Conservation (phyloP, 2,113 vertebrate species). For the Elanus axillaris region DNA sequence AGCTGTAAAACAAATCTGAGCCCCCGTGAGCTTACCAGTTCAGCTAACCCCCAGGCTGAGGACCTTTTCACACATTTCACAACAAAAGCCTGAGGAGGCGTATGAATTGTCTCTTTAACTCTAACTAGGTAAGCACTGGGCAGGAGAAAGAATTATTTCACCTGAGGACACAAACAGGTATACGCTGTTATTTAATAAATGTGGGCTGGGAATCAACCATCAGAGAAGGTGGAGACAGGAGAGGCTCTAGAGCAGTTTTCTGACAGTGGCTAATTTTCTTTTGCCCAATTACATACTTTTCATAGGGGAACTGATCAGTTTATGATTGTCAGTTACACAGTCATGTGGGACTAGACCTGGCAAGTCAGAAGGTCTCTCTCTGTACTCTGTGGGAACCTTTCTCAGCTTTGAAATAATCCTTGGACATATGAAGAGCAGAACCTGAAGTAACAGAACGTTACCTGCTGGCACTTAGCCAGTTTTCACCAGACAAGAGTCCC, state of each 20-base stretch:
- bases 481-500: neutral
- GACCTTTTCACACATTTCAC: neutral
- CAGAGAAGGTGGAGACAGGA: neutral
- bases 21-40: neutral
- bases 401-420: neutral
- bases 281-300: neutral
- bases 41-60: neutral
- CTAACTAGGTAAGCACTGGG: neutral
- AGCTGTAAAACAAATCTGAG: neutral
- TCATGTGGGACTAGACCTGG: too few relatives aligned
- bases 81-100: neutral
- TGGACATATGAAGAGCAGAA: neutral
- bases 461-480: neutral
- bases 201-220: neutral
- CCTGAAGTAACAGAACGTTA: fast-evolving
- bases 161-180: neutral
- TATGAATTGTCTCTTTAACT: neutral
- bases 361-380: neutral
- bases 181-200: neutral
- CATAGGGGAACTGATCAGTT: neutral
- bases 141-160: neutral
- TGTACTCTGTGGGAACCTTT: neutral
- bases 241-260: neutral
- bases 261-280: neutral
- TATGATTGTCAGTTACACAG: neutral